phyloP scores from a whole-genome alignment of 2,888 invertebrate genomes.

The Leptothorax acervorum region DNA sequence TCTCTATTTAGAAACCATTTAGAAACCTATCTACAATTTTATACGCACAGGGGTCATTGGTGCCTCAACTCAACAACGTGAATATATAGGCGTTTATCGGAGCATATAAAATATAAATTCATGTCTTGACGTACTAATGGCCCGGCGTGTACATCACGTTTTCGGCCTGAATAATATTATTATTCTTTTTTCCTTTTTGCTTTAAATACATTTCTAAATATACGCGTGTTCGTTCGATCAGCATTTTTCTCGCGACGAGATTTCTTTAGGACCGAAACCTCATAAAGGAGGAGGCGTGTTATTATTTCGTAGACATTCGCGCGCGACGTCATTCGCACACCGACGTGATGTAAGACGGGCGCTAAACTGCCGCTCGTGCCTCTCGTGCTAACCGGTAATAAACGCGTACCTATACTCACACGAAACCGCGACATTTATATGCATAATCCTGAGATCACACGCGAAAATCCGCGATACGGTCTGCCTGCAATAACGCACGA shows the following conservation, averaged over 20 bases:
- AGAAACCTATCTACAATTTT: background rate
- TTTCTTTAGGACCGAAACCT: background rate
- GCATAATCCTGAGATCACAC: slow-evolving; percentile 35
- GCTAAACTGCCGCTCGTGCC: slow-evolving; percentile 41
- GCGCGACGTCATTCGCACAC: slow-evolving; percentile 45
- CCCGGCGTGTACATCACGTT: background rate
- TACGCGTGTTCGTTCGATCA: background rate
- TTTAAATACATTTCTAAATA: background rate
- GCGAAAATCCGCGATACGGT: slow-evolving; percentile 24
- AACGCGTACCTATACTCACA: slow-evolving; percentile 9
- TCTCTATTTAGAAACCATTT: background rate
- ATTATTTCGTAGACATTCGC: background rate
- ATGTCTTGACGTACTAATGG: background rate
- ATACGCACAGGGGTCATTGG: background rate
- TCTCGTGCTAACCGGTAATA: slow-evolving; percentile 45
- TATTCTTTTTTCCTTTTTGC: background rate
- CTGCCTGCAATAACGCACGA: background rate
- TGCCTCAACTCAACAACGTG: too few relatives aligned
- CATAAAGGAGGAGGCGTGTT: background rate
- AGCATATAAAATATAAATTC: background rate
- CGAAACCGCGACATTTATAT: slow-evolving; percentile 35
- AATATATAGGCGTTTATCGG: background rate
- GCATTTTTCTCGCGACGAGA: background rate
- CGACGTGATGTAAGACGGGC: slow-evolving; percentile 41
- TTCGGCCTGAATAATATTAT: background rate